These are phyloP conservation scores for Macrophya alboannulata DNA, from an alignment of 2,888 invertebrate genomes.

Conservation along the genomic window DNA sequence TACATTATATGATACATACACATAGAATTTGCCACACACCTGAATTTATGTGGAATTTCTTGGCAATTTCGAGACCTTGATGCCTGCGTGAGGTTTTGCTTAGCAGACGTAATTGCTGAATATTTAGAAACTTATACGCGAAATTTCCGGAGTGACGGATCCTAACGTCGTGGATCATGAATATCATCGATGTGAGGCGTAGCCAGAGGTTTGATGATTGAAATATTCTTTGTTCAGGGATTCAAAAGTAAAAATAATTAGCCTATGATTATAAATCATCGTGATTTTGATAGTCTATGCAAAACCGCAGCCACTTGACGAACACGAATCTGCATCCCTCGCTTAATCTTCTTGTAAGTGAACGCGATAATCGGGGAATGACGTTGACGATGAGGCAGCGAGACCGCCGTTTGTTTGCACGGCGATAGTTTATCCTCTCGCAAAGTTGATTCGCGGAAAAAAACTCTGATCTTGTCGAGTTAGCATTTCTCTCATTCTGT, in stretches of 20 bases:
- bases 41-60: neutral
- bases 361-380: neutral
- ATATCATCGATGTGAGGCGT: neutral
- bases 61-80: neutral
- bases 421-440: conserved; percentile 18
- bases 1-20: neutral
- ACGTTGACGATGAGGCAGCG: neutral
- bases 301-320: neutral
- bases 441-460: neutral
- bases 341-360: neutral
- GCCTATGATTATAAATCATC: neutral
- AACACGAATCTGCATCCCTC: neutral
- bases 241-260: neutral
- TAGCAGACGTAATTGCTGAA: neutral
- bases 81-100: neutral
- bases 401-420: conserved; percentile 4
- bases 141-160: neutral
- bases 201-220: neutral
- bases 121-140: neutral
- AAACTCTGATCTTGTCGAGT: conserved; percentile 35
- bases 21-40: neutral
- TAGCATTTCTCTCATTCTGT: conserved; percentile 22
- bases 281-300: neutral
- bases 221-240: neutral
- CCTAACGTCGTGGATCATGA: neutral